phyloP scores from a whole-genome alignment of 2,113 vertebrate genomes.

The Aix galericulata region DNA sequence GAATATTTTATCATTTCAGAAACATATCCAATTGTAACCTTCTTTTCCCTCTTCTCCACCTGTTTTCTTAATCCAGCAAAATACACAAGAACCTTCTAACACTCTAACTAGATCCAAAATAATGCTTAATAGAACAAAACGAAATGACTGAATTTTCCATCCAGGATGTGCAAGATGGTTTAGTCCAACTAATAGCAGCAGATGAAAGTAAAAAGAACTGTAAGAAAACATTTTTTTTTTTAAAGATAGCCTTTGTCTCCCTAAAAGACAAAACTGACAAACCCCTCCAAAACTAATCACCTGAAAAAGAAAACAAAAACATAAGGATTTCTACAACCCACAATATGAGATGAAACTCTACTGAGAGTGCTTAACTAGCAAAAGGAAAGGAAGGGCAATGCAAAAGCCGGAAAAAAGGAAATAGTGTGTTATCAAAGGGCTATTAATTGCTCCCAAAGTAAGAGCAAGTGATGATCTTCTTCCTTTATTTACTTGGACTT shows the following conservation, averaged over 20 bases:
- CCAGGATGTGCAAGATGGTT: not conserved
- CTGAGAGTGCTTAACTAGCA: constrained; percentile 44
- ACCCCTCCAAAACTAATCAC: not conserved
- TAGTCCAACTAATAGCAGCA: not conserved
- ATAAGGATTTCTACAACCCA: not conserved
- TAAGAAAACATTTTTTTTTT: not conserved
- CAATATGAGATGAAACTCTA: not conserved
- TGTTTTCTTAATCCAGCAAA: not conserved
- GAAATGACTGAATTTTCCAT: not conserved
- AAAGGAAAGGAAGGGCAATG: constrained; percentile 57
- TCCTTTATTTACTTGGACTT: constrained; percentile 65
- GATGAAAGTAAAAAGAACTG: not conserved
- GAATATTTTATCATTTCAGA: not conserved
- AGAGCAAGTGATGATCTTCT: constrained; percentile 60
- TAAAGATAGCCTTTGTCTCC: not conserved
- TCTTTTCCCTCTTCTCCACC: not conserved
- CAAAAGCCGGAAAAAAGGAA: constrained; percentile 64
- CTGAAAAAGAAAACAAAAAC: not conserved
- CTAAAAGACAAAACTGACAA: not conserved
- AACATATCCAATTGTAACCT: not conserved
- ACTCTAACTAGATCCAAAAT: not conserved
- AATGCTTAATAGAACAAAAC: not conserved
- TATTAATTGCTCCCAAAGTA: constrained; percentile 71
- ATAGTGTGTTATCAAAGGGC: constrained; percentile 64
- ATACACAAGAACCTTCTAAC: not conserved